Base-by-base conservation (phyloP, 2,113 vertebrate species). In the Gulo gulo region DNA sequence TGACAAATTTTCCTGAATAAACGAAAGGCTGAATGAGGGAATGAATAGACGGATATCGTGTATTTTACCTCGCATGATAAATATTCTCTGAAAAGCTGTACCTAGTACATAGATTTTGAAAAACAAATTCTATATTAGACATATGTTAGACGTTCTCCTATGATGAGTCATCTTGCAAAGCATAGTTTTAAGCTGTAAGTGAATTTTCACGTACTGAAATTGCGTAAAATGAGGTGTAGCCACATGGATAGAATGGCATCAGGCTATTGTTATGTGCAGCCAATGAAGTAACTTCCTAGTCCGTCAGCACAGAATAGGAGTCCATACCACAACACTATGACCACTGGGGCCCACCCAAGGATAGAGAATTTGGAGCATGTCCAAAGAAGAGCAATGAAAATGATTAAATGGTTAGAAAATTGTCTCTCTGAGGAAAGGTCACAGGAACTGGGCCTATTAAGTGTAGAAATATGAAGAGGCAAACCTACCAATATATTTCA, bases 311-410 rank as follows among this genome's bases (percentile, higher is more conserved):
- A 4, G 42, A 67, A 79, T 15, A 47, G 78, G 74, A 47, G 26
- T 79, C 52, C 74, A 6, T 7, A 42, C 31, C 12, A 12, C 39
- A 57, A 29, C 26, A n/a, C 61, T 8, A 0, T 78, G 92, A 79
- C 31, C 87, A 79, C 21, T 69, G 61, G 52, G 69, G 82, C 86
- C 96, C 94, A 94, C 94, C 92, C 96, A 94, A 42, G 74, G 50
- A 91, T 87, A 76, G 47, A 69, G 65, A 67, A 18, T n/a, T 88
- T 97, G 87, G 95, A 96, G 42, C 4, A n/a, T 14, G 9, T 92
- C 92, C 97, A 97, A 93, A 76, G 95, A 92, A 52, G 79, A 96
- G 74, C 84, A 96, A 95, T 96, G 94, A 94, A 97, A 95, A 96
- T 96, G 92, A 98, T 88, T 95, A 90, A 97, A 71, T 76, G 80